Percentiles rank a stretch among this genome's conserved stretches.
Evolutionary conservation across 2,113 vertebrate species (phyloP).

Genomic region (Chaetops frenatus): DNA sequence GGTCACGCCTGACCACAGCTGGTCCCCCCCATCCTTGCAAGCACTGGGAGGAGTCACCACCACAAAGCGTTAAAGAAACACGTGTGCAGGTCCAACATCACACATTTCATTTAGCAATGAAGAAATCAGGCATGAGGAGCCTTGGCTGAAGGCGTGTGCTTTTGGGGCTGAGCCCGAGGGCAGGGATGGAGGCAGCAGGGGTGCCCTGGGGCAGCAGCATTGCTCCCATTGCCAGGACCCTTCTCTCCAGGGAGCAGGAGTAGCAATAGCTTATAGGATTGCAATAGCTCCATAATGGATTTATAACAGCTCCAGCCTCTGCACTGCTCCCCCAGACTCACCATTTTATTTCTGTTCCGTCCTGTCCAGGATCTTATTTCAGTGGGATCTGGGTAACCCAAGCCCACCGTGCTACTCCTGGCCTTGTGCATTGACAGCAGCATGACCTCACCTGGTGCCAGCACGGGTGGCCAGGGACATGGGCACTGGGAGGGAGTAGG

Average conservation of each 20-base stretch:
- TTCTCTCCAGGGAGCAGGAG: not conserved
- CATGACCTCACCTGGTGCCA: not conserved
- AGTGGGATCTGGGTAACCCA: not conserved
- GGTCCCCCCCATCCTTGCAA: not conserved
- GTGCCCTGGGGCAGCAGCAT: not conserved
- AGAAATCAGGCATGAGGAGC: not conserved
- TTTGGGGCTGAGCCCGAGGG: not conserved
- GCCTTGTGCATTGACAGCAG: fast-evolving
- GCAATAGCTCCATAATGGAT: not conserved
- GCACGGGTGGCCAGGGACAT: not conserved
- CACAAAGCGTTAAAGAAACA: not conserved
- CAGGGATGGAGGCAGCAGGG: not conserved
- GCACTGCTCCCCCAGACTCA: not conserved
- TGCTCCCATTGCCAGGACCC: fast-evolving
- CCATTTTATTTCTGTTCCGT: not conserved
- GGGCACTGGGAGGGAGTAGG: not conserved
- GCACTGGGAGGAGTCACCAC: not conserved
- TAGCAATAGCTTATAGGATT: fast-evolving
- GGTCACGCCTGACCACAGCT: fast-evolving
- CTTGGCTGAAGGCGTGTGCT: not conserved
- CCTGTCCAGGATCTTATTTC: not conserved
- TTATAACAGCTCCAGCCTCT: not conserved
- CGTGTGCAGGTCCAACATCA: not conserved
- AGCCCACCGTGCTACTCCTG: fast-evolving
- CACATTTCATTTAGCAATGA: not conserved